Evolutionary conservation across 2,113 vertebrate species (phyloP).

Genomic region (Scortum barcoo): DNA sequence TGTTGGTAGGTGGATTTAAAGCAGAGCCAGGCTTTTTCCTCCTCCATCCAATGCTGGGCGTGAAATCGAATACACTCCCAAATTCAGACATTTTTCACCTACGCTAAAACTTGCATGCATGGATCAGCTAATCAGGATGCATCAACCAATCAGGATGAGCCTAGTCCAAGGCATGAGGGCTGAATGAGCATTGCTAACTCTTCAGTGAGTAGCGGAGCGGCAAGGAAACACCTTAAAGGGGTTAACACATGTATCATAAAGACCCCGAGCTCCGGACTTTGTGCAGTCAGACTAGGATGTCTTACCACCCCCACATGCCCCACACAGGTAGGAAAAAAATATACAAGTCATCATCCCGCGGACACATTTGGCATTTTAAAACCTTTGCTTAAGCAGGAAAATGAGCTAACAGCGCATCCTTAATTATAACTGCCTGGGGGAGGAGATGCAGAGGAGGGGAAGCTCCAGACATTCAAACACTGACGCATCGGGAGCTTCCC

Average conservation of each 20-base stretch:
- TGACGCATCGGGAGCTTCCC: conserved; percentile 49
- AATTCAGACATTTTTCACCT: not conserved
- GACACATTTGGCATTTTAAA: conserved; percentile 44
- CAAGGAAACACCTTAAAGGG: conserved; percentile 28
- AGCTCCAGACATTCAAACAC: conserved; percentile 49
- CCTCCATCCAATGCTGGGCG: not conserved
- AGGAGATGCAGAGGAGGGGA: conserved; percentile 53
- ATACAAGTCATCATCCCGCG: conserved; percentile 10
- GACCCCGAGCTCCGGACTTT: conserved; percentile 26
- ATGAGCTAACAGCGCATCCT: conserved; percentile 38
- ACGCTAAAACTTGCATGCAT: not conserved
- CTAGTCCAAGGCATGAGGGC: not conserved
- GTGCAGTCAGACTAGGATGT: conserved; percentile 39
- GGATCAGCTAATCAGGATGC: not conserved
- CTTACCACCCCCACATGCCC: conserved; percentile 13
- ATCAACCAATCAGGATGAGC: not conserved
- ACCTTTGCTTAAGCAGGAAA: conserved; percentile 48
- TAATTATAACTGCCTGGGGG: conserved; percentile 60
- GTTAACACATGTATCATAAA: conserved; percentile 25
- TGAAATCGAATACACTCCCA: not conserved
- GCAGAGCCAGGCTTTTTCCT: not conserved
- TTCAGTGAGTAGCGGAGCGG: conserved; percentile 15
- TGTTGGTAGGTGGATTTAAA: not conserved
- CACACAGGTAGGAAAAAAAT: conserved; percentile 27
- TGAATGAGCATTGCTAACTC: conserved; percentile 16